Percentiles rank a stretch among this genome's conserved stretches.
phyloP scores from a whole-genome alignment of 2,888 invertebrate genomes.

The Watsonalla cultraria region DNA sequence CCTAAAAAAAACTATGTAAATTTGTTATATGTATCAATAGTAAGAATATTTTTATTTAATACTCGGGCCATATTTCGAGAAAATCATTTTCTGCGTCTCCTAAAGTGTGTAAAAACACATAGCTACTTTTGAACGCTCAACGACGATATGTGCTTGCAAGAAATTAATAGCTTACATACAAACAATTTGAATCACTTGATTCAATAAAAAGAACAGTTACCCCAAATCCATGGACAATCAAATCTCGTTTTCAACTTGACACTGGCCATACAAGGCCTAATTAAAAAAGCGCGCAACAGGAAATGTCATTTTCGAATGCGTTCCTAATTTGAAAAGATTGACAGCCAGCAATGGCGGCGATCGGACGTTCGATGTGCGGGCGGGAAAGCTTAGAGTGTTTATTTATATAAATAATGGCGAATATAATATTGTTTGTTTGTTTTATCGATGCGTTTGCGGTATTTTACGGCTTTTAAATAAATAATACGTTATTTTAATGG shows the following conservation, averaged over 20 bases:
- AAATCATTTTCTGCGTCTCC: too few species aligned
- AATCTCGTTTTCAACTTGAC: constrained; percentile 24
- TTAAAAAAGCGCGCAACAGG: constrained; percentile 23
- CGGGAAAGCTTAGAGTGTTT: constrained; percentile 3
- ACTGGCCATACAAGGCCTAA: constrained; percentile 25
- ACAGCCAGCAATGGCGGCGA: constrained; percentile 28
- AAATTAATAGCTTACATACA: too few species aligned
- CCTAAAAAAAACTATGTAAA: too few species aligned
- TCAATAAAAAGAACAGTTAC: background rate
- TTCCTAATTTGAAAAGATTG: constrained; percentile 53
- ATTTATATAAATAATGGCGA: background rate
- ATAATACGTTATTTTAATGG: too few species aligned
- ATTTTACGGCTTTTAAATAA: background rate
- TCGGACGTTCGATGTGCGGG: constrained; percentile 14
- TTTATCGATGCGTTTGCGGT: background rate
- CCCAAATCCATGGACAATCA: constrained; percentile 16
- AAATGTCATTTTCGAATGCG: constrained; percentile 49
- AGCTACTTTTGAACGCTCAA: too few species aligned
- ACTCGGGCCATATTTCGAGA: too few species aligned
- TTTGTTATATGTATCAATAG: too few species aligned
- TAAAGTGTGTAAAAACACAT: too few species aligned
- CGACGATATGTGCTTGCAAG: too few species aligned
- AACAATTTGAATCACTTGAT: background rate
- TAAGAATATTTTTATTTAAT: too few species aligned
- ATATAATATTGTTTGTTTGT: background rate